Conservation (phyloP, 53 echinoderm and acorn worm species). For the Apostichopus leukothele region DNA sequence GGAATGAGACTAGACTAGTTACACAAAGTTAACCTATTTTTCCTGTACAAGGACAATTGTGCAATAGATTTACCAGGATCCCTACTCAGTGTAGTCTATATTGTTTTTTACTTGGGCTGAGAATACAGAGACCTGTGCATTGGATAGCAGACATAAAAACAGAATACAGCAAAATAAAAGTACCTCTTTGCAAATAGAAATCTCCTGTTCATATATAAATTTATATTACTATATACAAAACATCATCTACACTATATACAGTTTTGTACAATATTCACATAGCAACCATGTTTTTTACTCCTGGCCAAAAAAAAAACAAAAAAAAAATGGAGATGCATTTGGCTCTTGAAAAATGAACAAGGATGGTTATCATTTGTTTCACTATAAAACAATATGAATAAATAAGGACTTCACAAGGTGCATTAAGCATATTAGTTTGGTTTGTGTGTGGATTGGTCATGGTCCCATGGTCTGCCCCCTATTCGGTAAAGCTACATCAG, state of each 20-base stretch:
- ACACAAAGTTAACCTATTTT: not conserved
- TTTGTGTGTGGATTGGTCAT: conserved; percentile 11
- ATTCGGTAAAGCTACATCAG: conserved; percentile 18
- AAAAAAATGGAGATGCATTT: not conserved
- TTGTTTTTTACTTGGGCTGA: not conserved
- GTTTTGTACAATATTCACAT: not conserved
- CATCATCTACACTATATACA: conserved; percentile 24
- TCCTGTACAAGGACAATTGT: not conserved
- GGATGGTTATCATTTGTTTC: not conserved
- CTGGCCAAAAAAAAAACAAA: not conserved
- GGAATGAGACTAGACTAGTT: not conserved
- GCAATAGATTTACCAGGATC: not conserved
- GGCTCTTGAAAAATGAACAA: not conserved
- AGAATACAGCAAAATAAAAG: conserved; percentile 47
- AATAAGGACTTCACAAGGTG: conserved; percentile 15
- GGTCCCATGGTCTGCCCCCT: conserved; percentile 1
- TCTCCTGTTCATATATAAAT: conserved; percentile 3
- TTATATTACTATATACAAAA: conserved; percentile 4
- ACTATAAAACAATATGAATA: not conserved
- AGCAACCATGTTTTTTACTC: not conserved
- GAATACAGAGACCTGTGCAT: conserved; percentile 25
- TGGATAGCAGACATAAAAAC: conserved; percentile 16
- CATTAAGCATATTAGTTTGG: conserved; percentile 23
- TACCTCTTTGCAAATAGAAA: conserved; percentile 41
- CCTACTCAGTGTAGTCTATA: not conserved